These are phyloP conservation scores for Panopea generosa DNA, from an alignment of 2,888 invertebrate genomes.

Conservation along the genomic window DNA sequence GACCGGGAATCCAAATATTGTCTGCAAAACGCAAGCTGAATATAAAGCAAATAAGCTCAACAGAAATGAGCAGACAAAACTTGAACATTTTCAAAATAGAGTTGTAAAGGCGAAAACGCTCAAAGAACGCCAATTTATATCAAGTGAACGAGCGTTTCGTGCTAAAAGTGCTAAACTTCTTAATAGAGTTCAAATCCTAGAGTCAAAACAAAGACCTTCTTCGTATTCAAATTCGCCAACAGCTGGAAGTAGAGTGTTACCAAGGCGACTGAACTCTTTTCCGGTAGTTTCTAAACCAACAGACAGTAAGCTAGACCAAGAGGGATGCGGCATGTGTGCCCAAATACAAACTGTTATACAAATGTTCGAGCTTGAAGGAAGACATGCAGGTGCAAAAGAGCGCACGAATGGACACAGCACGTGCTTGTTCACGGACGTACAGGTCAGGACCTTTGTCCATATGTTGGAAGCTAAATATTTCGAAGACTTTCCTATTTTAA, in stretches of 20 bases:
- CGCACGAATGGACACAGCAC: conserved; percentile 33
- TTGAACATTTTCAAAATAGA: conserved; percentile 31
- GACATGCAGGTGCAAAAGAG: not conserved
- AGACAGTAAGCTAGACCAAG: not conserved
- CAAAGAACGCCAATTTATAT: conserved; percentile 28
- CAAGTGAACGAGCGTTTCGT: conserved; percentile 36
- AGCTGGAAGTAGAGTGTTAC: not conserved
- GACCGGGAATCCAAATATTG: conserved; percentile 43
- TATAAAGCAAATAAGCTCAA: conserved; percentile 57
- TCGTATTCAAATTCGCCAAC: conserved; percentile 13
- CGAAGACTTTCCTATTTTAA: conserved; percentile 33
- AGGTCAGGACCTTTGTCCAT: conserved; percentile 43
- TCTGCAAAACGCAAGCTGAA: conserved; percentile 54
- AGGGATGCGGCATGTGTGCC: conserved; percentile 38
- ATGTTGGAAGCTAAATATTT: conserved; percentile 49
- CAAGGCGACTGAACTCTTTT: not conserved
- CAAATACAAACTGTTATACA: conserved; percentile 42
- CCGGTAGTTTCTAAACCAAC: not conserved
- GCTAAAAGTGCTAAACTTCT: conserved; percentile 46
- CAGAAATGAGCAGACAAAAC: conserved; percentile 51
- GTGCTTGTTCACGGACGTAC: conserved; percentile 55
- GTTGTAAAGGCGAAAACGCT: conserved; percentile 47
- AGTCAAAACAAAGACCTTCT: conserved; percentile 6
- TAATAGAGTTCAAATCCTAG: conserved; percentile 19
- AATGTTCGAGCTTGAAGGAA: conserved; percentile 33